phyloP scores from a whole-genome alignment of 2,113 vertebrate species.

The Pogonocichla stellata region DNA sequence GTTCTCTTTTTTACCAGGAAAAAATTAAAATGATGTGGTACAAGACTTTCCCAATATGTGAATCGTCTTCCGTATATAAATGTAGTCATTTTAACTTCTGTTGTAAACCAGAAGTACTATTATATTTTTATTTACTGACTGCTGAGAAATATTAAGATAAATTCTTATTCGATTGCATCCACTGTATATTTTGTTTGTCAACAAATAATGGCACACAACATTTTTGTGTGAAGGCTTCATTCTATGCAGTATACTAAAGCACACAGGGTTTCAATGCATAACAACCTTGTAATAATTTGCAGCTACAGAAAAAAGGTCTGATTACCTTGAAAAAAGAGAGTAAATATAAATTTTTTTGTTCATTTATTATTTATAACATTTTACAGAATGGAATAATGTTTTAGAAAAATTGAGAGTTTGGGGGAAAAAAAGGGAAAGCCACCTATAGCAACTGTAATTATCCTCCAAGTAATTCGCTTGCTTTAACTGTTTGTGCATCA shows the following conservation, averaged over 20 bases:
- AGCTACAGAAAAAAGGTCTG: neutral
- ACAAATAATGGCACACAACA: neutral
- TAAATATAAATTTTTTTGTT: neutral
- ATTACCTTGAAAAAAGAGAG: neutral
- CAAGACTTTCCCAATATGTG: neutral
- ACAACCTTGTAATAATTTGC: neutral
- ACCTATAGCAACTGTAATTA: neutral
- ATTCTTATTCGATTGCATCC: neutral
- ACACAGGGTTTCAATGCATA: neutral
- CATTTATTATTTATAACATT: neutral
- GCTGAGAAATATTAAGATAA: neutral
- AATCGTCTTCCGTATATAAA: conserved; percentile 19
- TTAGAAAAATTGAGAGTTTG: neutral
- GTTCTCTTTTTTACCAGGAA: neutral
- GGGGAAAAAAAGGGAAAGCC: fast-evolving
- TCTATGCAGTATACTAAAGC: neutral
- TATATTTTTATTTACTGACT: conserved; percentile 25
- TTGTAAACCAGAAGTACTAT: neutral
- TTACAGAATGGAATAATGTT: neutral
- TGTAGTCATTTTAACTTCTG: neutral
- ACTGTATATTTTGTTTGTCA: neutral
- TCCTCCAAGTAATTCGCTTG: neutral
- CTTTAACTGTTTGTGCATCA: neutral
- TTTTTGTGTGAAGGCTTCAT: neutral
- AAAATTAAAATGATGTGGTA: neutral